These are phyloP conservation scores for Papilio demoleus DNA, from an alignment of 2,888 invertebrate species.

Conservation along the genomic window DNA sequence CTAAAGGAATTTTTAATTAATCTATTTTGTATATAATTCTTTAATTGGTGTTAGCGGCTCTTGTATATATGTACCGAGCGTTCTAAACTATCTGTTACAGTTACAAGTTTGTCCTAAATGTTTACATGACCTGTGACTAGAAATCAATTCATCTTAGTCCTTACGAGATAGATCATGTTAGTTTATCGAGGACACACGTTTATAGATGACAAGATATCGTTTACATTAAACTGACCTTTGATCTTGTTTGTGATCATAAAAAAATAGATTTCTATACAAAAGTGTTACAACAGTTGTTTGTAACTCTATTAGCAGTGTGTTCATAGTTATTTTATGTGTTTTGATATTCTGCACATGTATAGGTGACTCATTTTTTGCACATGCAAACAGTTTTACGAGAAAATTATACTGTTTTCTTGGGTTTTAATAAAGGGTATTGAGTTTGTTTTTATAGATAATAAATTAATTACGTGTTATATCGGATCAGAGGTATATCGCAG, in stretches of 20 bases:
- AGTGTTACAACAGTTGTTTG: not conserved
- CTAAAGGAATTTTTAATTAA: not conserved
- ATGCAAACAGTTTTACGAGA: not conserved
- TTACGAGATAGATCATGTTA: not conserved
- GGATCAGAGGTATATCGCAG: not conserved
- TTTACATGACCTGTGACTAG: not conserved
- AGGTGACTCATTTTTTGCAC: not conserved
- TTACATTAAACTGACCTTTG: conserved; percentile 4
- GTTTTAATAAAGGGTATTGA: not conserved
- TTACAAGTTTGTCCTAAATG: not conserved
- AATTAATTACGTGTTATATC: not conserved
- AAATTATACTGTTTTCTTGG: not conserved
- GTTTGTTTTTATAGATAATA: not conserved
- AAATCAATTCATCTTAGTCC: conserved; percentile 1
- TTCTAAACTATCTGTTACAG: not conserved
- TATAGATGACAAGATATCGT: not conserved
- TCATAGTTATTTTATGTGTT: not conserved
- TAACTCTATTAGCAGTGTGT: not conserved
- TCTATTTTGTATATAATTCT: not conserved
- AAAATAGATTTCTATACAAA: not conserved
- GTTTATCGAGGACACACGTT: not conserved
- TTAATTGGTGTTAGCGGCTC: not conserved
- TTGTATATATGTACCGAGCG: not conserved
- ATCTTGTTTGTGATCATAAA: not conserved
- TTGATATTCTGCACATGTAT: not conserved